A percentile compares a stretch with the other conserved stretches of the same genome.
phyloP scores from a whole-genome alignment of 2,888 invertebrate genomes.

The Leucophora obtusa region DNA sequence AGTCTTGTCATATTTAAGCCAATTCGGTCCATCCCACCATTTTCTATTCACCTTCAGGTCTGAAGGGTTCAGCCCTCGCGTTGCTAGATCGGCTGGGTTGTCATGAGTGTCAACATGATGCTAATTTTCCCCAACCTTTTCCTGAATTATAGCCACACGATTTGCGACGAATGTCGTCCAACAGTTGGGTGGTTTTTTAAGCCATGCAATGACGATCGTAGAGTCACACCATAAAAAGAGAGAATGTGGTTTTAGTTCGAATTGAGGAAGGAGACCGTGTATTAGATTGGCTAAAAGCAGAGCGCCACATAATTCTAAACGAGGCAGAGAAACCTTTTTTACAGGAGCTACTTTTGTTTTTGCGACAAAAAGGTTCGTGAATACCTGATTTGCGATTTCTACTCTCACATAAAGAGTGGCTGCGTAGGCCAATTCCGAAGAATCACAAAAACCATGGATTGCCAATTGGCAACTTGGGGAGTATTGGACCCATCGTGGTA shows the following conservation, averaged over 20 bases:
- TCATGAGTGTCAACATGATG: not conserved
- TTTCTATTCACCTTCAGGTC: not conserved
- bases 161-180: conserved; percentile 32
- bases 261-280: not conserved
- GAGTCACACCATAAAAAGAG: conserved; percentile 33
- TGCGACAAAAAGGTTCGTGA: not conserved
- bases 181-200: conserved; percentile 39
- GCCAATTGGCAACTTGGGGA: not conserved
- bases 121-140: not conserved
- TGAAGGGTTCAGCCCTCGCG: not conserved
- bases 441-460: conserved; percentile 24
- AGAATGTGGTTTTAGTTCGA: not conserved
- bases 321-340: not conserved
- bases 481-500: conserved; percentile 23
- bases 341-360: not conserved
- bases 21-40: conserved; percentile 50
- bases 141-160: not conserved
- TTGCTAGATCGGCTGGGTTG: not conserved
- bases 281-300: not conserved
- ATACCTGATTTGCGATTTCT: not conserved
- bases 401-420: not conserved
- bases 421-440: not conserved
- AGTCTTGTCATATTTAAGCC: not conserved
- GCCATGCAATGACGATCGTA: conserved; percentile 44
- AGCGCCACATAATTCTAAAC: not conserved